Percentiles rank a stretch among this genome's conserved stretches.
Evolutionary conservation across 2,888 invertebrate species (phyloP).

Genomic region (Rutpela maculata): DNA sequence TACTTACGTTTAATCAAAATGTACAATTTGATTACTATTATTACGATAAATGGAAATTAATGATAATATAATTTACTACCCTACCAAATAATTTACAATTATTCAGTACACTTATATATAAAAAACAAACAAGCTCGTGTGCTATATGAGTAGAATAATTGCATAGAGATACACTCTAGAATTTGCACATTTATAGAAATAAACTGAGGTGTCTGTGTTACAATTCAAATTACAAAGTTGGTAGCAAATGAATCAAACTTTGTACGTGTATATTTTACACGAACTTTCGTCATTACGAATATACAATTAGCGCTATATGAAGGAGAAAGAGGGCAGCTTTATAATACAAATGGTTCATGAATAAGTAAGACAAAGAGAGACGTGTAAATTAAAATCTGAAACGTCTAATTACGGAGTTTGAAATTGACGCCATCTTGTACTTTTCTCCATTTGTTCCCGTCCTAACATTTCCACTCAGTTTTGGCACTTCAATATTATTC

Average conservation of each 20-base stretch:
- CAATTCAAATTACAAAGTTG: conserved; percentile 67
- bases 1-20: background rate
- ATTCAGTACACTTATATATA: conserved; percentile 32
- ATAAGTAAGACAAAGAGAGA: conserved; percentile 65
- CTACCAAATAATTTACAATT: background rate
- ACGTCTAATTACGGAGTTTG: conserved; percentile 69
- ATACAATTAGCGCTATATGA: conserved; percentile 62
- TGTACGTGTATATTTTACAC: conserved; percentile 67
- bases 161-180: conserved; percentile 51
- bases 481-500: conserved; percentile 54
- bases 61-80: background rate
- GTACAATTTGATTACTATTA: background rate
- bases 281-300: conserved; percentile 68
- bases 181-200: conserved; percentile 62
- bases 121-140: conserved; percentile 46
- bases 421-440: conserved; percentile 69
- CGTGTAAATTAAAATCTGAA: conserved; percentile 69
- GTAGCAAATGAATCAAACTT: conserved; percentile 68
- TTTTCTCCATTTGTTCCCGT: conserved; percentile 63
- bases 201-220: conserved; percentile 65
- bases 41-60: conserved; percentile 4
- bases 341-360: conserved; percentile 59
- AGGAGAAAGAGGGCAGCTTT: conserved; percentile 60
- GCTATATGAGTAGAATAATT: conserved; percentile 48
- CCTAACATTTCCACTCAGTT: conserved; percentile 49